phyloP scores from a whole-genome alignment of 2,797 vertebrate genomes.

The Kryptopterus vitreolus region DNA sequence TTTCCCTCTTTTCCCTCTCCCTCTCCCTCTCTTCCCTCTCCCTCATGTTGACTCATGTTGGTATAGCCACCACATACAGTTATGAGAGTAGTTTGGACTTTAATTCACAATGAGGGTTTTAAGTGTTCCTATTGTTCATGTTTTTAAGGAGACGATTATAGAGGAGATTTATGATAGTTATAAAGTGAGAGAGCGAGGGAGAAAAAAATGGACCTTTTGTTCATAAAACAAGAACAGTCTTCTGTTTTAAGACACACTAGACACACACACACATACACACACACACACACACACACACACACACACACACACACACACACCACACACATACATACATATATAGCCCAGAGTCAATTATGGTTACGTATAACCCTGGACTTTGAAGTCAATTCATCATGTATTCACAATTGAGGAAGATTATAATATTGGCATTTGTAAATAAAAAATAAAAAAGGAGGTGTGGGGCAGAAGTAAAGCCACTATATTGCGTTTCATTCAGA shows the following conservation, averaged over 20 bases:
- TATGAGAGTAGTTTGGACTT: constrained; percentile 15
- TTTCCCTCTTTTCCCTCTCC: not conserved
- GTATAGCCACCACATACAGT: constrained; percentile 1
- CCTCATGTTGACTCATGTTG: constrained; percentile 19
- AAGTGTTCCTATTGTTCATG: constrained; percentile 20
- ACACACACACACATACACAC: constrained; percentile 10
- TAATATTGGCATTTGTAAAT: not conserved
- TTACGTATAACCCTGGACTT: constrained; percentile 5
- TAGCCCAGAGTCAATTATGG: not conserved
- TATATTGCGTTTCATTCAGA: not conserved
- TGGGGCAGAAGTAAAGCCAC: not conserved
- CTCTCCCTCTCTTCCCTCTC: not conserved
- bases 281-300: constrained; percentile 15
- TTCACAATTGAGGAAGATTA: not conserved
- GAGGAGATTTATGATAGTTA: constrained; percentile 29
- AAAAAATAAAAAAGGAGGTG: not conserved
- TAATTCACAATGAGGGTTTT: constrained; percentile 21
- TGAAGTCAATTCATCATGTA: constrained; percentile 7
- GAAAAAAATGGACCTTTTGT: constrained; percentile 35
- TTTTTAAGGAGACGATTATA: constrained; percentile 27
- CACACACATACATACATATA: not conserved
- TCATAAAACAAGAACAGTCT: constrained; percentile 16
- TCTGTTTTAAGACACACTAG: constrained; percentile 2
- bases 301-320: constrained; percentile 1
- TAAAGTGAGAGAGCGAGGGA: constrained; percentile 14